Base-by-base conservation (phyloP, 2,888 invertebrate species). In the Eupithecia vulgata region DNA sequence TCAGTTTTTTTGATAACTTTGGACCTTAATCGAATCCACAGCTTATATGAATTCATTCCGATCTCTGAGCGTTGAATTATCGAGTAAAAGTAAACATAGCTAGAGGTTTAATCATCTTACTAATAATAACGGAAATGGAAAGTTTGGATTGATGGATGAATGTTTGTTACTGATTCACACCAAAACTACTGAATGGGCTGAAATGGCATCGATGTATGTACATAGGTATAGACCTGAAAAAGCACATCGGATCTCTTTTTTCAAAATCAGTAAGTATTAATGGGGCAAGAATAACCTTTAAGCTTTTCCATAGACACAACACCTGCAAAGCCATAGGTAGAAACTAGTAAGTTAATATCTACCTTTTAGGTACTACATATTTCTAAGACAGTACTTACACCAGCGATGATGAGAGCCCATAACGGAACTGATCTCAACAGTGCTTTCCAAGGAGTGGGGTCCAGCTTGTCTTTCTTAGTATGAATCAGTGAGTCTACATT, bases 381-480 rank as follows among this genome's bases (percentile, higher is more conserved):
- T 17, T 17, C 45, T 15, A 10, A 59, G 13, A 15, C 13, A 15
- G 34, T 61, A 61, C 95, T 95, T 85, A 95, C 94, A 82, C 95
- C 97, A 76, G 97, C 97, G 68, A 95, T 95, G n/a, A 97, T 95
- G 37, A 97, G 86, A 0, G 96, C 96, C 95, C 97, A 96, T 70
- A 97, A 90, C 0, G 97, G 96, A 10, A 95, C 89, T 15, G 96
- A 97, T 1, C 95, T 95, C 0, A 96, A 84, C 69, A 97, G 95
- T 0, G 95, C 95, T 80, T 93, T 95, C 97, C 97, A 97, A 0
- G 97, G 97, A 0, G 96, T 96, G 0, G 95, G 95, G 48, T 95
- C 95, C 35, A 96, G 81, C 0, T 79, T 71, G 66, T 89, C 85
- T 35, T 95, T 87, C 64, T 90, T 83, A 59, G 88, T 91, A 78